phyloP scores from a whole-genome alignment of 2,113 vertebrate species.

The Octodon degus region DNA sequence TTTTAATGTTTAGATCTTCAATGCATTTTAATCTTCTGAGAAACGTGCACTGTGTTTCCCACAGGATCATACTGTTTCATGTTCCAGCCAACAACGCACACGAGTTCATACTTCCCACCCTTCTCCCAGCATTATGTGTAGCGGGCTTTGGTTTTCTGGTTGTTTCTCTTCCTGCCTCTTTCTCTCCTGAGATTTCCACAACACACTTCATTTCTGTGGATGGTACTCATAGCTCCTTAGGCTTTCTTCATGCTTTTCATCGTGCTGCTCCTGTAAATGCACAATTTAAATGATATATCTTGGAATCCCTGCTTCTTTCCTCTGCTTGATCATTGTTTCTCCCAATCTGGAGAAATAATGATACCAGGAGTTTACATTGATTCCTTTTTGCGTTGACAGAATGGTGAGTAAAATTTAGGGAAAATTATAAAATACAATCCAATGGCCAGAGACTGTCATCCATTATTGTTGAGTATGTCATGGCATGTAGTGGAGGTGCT shows the following conservation, averaged over 20 bases:
- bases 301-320: background rate
- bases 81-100: too few relatives aligned
- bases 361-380: background rate
- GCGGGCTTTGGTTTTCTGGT: background rate
- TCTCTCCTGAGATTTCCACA: background rate
- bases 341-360: constrained; percentile 14
- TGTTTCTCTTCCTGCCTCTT: background rate
- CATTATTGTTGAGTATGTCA: background rate
- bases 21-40: background rate
- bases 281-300: background rate
- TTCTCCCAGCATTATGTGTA: background rate
- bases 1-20: too few relatives aligned
- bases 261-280: background rate
- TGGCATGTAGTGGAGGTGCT: background rate
- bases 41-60: too few relatives aligned
- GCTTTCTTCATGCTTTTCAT: background rate
- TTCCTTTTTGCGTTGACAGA: background rate
- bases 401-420: background rate
- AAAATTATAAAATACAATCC: background rate
- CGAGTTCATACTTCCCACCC: background rate
- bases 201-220: background rate
- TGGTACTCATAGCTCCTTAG: background rate
- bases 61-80: accelerated
- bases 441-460: background rate
- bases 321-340: background rate